Conservation (phyloP, 2,113 vertebrate genomes). For the Nyctibius bracteatus region DNA sequence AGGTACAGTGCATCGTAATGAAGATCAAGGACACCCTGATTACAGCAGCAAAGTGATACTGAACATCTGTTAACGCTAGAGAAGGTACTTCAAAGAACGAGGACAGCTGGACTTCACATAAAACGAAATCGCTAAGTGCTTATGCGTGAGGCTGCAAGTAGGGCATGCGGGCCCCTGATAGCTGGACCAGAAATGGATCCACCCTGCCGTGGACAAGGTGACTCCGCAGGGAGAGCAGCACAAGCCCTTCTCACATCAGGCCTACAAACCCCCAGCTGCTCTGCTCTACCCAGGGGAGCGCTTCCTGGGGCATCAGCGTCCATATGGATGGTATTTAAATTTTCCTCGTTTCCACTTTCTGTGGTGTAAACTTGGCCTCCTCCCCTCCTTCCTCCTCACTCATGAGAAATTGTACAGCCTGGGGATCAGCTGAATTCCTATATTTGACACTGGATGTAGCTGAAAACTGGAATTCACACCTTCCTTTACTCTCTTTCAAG, state of each 20-base stretch:
- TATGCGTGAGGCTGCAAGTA: neutral
- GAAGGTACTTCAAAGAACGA: conserved; percentile 52
- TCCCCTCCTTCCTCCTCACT: neutral
- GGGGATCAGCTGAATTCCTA: neutral
- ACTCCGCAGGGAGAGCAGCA: neutral
- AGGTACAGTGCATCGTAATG: neutral
- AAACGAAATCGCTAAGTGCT: neutral
- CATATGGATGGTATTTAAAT: fast-evolving
- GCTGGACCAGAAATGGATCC: neutral
- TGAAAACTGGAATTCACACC: conserved; percentile 19
- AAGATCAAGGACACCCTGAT: conserved; percentile 64
- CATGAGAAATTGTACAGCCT: neutral
- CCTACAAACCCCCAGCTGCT: neutral
- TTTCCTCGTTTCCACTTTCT: neutral
- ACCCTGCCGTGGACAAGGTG: neutral
- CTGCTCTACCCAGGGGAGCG: neutral
- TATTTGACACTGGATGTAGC: neutral
- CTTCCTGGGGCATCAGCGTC: neutral
- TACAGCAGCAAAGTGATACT: conserved; percentile 19
- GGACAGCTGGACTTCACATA: conserved; percentile 58
- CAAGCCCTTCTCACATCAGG: neutral
- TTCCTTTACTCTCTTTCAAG: neutral
- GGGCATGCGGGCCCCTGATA: fast-evolving
- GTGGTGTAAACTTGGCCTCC: neutral
- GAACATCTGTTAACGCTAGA: conserved; percentile 62